Evolutionary conservation across 2,888 invertebrate genomes (phyloP), one percentile per base, ranked within the genome.

Genomic region (Latrodectus elegans): DNA sequence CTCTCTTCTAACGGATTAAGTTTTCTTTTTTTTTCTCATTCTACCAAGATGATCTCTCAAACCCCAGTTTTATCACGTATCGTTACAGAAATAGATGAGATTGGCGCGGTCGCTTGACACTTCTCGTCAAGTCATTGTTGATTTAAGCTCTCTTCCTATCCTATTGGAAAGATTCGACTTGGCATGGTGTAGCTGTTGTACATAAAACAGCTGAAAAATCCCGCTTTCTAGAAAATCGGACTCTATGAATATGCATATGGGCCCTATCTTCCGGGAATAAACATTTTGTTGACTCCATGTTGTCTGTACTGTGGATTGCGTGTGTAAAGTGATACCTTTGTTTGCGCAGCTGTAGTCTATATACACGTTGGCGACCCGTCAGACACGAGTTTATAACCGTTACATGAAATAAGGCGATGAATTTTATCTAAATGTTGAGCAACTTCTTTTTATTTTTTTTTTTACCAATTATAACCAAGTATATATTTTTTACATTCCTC

Each of bases 41-140:
- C 6, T 70, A 60, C 49, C 15, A 15, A 15, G 49, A 26, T 74
- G 79, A 85, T 55, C 85, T 68, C 67, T 64, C 38, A n/a, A 75
- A 85, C 26, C 51, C 74, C 72, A 67, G 74, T 55, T 85, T 52
- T 79, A 79, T 79, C 85, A 85, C 85, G 85, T 85, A 79, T 85
- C 78, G 55, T 51, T 38, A 74, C 70, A 26, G 74, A 79, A 82
- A 75, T 75, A 82, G 75, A 82, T 75, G 26, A 75, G 75, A 82
- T 82, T 74, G 74, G 67, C 73, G 73, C 70, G 26, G 82, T 60
- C 67, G n/a, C 52, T 55, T 82, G 82, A 75, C 82, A 82, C 70
- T 70, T 82, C 81, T 70, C 70, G 82, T 82, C 82, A 82, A 52
- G 79, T 55, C 79, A 49, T 71, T 80, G 72, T 71, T 80, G 79